These are phyloP conservation scores for Andrena bicolor DNA, from an alignment of 2,888 invertebrate genomes.

Conservation along the genomic window DNA sequence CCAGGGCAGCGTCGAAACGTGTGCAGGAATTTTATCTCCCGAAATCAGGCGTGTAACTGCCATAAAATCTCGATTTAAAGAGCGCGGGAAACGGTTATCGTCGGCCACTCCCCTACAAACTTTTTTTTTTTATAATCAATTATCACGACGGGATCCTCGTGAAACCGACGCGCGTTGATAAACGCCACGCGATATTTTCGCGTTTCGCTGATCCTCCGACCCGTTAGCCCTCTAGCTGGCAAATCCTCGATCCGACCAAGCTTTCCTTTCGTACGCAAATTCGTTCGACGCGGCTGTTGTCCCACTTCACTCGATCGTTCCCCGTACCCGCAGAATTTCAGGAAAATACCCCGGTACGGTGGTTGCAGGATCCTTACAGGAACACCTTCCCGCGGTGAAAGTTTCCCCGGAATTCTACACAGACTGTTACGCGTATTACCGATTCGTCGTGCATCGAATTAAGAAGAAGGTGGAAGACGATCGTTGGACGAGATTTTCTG, in stretches of 20 bases:
- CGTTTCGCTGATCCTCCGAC: background rate
- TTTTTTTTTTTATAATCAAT: slow-evolving; percentile 48
- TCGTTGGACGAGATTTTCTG: slow-evolving; percentile 19
- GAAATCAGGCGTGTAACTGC: slow-evolving; percentile 59
- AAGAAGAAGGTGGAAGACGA: background rate
- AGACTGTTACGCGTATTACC: background rate
- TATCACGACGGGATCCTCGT: slow-evolving; percentile 38
- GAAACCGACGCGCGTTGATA: slow-evolving; percentile 52
- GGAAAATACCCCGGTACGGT: background rate
- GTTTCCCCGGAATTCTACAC: background rate
- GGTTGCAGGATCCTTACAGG: background rate
- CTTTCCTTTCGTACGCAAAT: slow-evolving; percentile 36
- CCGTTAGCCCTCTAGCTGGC: background rate
- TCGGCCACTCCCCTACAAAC: background rate
- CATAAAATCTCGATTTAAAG: slow-evolving; percentile 61
- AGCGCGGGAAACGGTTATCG: slow-evolving; percentile 53
- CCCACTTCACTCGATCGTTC: background rate
- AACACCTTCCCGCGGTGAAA: background rate
- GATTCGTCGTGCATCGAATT: background rate
- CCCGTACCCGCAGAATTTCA: background rate
- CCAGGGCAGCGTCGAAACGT: slow-evolving; percentile 42
- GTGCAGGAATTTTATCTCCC: slow-evolving; percentile 61
- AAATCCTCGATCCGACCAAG: background rate
- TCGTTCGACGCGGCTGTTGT: background rate
- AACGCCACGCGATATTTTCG: slow-evolving; percentile 43